Conservation (phyloP, 2,888 invertebrate genomes). For the Bugula neritina region DNA sequence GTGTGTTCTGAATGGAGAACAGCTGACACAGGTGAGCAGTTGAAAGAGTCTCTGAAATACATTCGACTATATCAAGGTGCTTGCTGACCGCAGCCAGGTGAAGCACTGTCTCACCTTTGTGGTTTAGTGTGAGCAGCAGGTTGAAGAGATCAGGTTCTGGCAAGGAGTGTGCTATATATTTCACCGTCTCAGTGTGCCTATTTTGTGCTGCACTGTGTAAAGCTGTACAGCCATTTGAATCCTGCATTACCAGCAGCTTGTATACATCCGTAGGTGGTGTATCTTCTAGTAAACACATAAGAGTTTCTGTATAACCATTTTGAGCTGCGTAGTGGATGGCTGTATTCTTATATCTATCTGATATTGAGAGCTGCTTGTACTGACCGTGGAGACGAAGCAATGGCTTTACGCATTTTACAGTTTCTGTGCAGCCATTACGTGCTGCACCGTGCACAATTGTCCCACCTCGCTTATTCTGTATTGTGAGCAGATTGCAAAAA, state of each 20-base stretch:
- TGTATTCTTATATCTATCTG: background rate
- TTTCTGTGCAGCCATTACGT: background rate
- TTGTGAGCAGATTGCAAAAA: background rate
- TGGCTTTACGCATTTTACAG: background rate
- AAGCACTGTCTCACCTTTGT: background rate
- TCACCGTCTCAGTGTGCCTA: background rate
- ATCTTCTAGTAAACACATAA: background rate
- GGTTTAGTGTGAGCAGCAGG: background rate
- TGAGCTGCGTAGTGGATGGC: background rate
- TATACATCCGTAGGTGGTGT: background rate
- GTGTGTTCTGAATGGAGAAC: background rate
- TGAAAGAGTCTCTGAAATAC: background rate
- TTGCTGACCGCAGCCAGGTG: background rate
- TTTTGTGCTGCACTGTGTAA: background rate
- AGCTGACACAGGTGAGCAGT: background rate
- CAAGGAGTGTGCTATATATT: background rate
- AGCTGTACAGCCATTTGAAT: background rate
- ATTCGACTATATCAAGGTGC: background rate
- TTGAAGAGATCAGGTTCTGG: background rate
- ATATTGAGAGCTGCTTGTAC: background rate
- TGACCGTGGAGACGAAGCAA: background rate
- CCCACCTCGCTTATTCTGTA: background rate
- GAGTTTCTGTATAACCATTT: background rate
- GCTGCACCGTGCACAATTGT: background rate
- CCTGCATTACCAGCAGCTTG: background rate